These are phyloP conservation scores for Luidia sarsii DNA, from an alignment of 53 echinoderm and acorn worm genomes.

Conservation along the genomic window DNA sequence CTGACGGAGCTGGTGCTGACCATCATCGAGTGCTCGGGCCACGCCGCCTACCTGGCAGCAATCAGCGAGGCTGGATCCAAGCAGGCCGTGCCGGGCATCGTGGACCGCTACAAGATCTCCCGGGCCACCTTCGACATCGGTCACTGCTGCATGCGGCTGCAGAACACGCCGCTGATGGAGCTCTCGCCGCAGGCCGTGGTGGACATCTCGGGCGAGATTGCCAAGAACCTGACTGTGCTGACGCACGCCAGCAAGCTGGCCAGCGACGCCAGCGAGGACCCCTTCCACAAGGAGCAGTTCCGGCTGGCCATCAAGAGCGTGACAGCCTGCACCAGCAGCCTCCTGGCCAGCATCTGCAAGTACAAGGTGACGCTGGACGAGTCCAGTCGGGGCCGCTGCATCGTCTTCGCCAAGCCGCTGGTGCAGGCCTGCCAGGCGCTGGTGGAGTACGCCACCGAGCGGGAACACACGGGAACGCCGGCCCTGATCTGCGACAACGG, in stretches of 20 bases:
- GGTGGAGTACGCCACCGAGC: constrained; percentile 94
- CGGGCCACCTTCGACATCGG: constrained; percentile 90
- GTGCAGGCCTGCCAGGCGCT: constrained; percentile 94
- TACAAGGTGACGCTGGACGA: constrained; percentile 89
- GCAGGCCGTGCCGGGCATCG: constrained; percentile 89
- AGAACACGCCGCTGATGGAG: constrained; percentile 79
- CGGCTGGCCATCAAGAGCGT: constrained; percentile 89
- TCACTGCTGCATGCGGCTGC: constrained; percentile 83
- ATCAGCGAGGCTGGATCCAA: constrained; percentile 84
- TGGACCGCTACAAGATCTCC: constrained; percentile 91
- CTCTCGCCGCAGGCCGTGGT: constrained; percentile 81
- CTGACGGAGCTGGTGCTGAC: constrained; percentile 82
- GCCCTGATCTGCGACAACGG: constrained; percentile 77
- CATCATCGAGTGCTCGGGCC: constrained; percentile 91
- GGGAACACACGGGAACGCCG: constrained; percentile 81
- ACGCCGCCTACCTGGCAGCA: constrained; percentile 92
- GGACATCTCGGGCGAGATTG: constrained; percentile 85
- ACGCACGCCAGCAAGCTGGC: constrained; percentile 93
- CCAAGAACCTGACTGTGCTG: constrained; percentile 75
- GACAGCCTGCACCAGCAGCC: constrained; percentile 86
- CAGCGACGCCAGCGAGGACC: constrained; percentile 94
- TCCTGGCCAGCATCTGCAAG: constrained; percentile 76
- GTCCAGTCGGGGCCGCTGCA: constrained; percentile 72
- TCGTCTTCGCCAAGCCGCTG: constrained; percentile 87
- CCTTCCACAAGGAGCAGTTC: constrained; percentile 94